These are phyloP conservation scores for Abrostola triplasia DNA, from an alignment of 2,888 invertebrate species.

Conservation along the genomic window DNA sequence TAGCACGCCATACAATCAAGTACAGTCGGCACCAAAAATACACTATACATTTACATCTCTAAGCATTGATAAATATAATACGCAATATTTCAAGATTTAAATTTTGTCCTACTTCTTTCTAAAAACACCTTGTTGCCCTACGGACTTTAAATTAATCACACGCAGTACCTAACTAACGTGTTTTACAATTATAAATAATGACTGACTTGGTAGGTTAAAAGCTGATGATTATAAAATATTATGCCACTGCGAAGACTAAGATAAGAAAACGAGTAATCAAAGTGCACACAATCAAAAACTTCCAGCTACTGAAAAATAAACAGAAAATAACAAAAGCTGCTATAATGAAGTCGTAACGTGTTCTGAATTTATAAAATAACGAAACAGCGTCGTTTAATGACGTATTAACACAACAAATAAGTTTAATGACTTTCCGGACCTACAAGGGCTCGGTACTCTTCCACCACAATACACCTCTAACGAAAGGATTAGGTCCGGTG, in stretches of 20 bases:
- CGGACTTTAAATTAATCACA: neutral
- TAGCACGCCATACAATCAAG: neutral
- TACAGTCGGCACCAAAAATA: too few species aligned
- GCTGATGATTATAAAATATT: neutral
- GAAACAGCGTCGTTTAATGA: constrained; percentile 54
- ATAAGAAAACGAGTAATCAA: neutral
- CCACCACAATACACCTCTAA: constrained; percentile 81
- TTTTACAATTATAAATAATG: neutral
- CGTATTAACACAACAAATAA: constrained; percentile 66
- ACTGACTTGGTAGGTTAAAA: constrained; percentile 8
- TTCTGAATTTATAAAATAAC: constrained; percentile 28
- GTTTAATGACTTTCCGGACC: constrained; percentile 56
- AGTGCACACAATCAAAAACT: constrained; percentile 3
- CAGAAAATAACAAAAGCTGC: constrained; percentile 11
- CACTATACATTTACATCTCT: too few species aligned
- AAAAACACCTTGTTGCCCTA: too few species aligned
- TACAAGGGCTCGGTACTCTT: constrained; percentile 42
- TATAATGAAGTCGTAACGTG: constrained; percentile 32
- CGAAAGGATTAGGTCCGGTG: constrained; percentile 86
- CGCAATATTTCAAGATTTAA: too few species aligned
- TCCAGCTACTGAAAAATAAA: constrained; percentile 14
- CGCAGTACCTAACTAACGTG: neutral
- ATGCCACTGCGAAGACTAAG: neutral
- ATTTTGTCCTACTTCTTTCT: too few species aligned
- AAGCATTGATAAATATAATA: too few species aligned